Percentiles rank a stretch among this genome's conserved stretches.
phyloP scores from a whole-genome alignment of 2,797 vertebrate species.

The Triplophysa yarkandensis region DNA sequence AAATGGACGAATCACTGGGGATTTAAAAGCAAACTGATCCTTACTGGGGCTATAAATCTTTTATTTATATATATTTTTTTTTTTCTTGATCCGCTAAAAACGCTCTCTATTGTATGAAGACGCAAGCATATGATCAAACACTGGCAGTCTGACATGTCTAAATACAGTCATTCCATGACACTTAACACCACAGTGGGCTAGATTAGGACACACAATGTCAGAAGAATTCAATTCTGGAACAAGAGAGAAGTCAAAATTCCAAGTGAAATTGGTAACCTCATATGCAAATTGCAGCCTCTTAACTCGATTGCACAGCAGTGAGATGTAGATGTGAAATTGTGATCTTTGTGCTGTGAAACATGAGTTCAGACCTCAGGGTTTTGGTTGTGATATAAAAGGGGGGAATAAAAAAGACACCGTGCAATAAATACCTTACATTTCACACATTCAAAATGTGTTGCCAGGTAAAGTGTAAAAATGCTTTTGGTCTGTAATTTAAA shows the following conservation, averaged over 20 bases:
- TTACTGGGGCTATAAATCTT: slow-evolving; percentile 17
- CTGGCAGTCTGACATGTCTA: slow-evolving; percentile 22
- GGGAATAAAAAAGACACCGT: not conserved
- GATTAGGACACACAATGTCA: slow-evolving; percentile 49
- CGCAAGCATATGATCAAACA: not conserved
- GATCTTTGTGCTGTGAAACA: slow-evolving; percentile 44
- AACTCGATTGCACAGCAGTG: slow-evolving; percentile 59
- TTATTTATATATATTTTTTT: slow-evolving; percentile 1
- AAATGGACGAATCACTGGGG: slow-evolving; percentile 17
- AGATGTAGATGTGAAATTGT: slow-evolving; percentile 38
- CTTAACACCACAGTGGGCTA: slow-evolving; percentile 41
- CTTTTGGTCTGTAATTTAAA: too few relatives aligned
- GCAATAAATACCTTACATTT: not conserved
- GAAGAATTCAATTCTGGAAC: slow-evolving; percentile 57
- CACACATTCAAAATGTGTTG: not conserved
- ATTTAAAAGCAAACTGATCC: slow-evolving; percentile 35
- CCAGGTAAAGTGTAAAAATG: not conserved
- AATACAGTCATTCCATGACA: slow-evolving; percentile 20
- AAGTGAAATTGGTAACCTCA: slow-evolving; percentile 53
- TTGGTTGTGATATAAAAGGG: not conserved
- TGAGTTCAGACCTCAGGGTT: slow-evolving; percentile 36
- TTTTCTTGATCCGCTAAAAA: slow-evolving; percentile 27
- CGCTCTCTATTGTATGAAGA: slow-evolving; percentile 19
- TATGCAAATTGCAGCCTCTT: slow-evolving; percentile 61
- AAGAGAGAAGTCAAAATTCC: slow-evolving; percentile 47